These are phyloP conservation scores for Rhea pennata DNA, from an alignment of 2,113 vertebrate genomes.

Conservation along the genomic window DNA sequence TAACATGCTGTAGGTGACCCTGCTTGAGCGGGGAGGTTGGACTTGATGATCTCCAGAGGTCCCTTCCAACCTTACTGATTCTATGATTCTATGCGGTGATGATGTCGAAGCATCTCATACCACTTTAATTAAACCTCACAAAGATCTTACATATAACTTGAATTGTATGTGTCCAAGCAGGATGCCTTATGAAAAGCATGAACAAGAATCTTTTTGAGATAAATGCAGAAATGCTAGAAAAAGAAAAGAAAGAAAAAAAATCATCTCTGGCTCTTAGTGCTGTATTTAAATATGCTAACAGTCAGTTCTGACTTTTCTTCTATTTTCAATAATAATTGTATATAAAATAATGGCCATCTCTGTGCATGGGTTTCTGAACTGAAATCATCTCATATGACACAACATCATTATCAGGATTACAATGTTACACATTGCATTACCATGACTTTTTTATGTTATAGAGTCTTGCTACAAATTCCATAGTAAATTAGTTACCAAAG, in stretches of 20 bases:
- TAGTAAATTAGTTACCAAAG: background rate
- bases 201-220: background rate
- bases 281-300: background rate
- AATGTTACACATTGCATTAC: background rate
- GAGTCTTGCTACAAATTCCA: background rate
- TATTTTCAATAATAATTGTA: background rate
- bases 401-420: background rate
- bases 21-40: too few relatives aligned
- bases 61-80: too few relatives aligned
- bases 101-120: background rate
- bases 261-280: background rate
- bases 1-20: too few relatives aligned
- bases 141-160: background rate
- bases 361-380: background rate
- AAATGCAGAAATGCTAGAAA: background rate
- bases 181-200: background rate
- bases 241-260: background rate
- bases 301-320: background rate
- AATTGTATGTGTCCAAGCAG: background rate
- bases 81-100: background rate
- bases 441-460: background rate
- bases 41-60: too few relatives aligned
- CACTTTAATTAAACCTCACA: background rate
- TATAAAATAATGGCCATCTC: background rate
- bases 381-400: background rate